These are phyloP conservation scores for Liopterus haemorrhoidalis DNA, from an alignment of 2,888 invertebrate species.

Conservation along the genomic window DNA sequence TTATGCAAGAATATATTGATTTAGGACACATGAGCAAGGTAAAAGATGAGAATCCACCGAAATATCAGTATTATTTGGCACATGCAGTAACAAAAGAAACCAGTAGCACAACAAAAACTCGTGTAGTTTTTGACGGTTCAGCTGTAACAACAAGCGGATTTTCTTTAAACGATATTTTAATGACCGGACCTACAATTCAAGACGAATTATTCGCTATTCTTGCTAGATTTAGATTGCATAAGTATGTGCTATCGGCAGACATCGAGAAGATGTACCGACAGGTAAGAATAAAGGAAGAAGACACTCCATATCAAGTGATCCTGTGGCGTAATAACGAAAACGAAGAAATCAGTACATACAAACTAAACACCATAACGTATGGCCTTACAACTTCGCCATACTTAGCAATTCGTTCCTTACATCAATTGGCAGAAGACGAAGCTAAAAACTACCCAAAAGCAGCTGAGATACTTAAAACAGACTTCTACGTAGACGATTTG, in stretches of 20 bases:
- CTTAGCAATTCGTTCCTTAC: not conserved
- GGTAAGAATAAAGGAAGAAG: not conserved
- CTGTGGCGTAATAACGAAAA: slow-evolving; percentile 4
- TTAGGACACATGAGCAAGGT: no score
- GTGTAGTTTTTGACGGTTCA: slow-evolving; percentile 33
- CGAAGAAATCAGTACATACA: not conserved
- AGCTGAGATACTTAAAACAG: slow-evolving; percentile 17
- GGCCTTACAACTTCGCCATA: not conserved
- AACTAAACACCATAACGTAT: not conserved
- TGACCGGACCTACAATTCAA: slow-evolving; percentile 27
- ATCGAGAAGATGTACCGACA: slow-evolving; percentile 28
- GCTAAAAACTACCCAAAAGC: slow-evolving; percentile 1
- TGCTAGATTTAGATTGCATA: slow-evolving; percentile 24
- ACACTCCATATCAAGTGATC: not conserved
- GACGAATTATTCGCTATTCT: slow-evolving; percentile 27
- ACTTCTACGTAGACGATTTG: slow-evolving; percentile 30
- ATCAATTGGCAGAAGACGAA: slow-evolving; percentile 1
- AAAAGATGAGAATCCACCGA: no score
- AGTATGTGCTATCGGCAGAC: slow-evolving; percentile 22
- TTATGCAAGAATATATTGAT: no score
- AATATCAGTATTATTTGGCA: no score
- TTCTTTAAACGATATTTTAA: slow-evolving; percentile 29
- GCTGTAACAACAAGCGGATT: slow-evolving; percentile 21
- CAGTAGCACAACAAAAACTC: slow-evolving; percentile 27
- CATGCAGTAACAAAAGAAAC: slow-evolving; percentile 28